These are phyloP conservation scores for Montifringilla adamsi DNA, from an alignment of 2,113 vertebrate genomes.

Conservation along the genomic window DNA sequence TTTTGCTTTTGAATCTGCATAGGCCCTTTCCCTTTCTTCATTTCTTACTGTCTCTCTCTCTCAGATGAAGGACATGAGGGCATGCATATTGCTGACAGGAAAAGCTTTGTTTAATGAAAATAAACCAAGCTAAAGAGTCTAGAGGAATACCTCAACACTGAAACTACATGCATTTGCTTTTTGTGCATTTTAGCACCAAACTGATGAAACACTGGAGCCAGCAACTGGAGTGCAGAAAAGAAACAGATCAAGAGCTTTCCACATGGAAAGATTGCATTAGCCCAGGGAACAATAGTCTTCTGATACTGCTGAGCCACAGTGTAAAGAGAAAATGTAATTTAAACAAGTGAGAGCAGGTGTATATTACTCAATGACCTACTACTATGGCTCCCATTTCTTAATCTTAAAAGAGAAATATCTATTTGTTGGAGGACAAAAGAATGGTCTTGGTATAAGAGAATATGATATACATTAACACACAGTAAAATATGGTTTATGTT, in stretches of 20 bases:
- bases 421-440: background rate
- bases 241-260: conserved; percentile 55
- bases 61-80: conserved; percentile 2
- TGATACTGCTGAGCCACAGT: conserved; percentile 59
- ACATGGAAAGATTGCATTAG: conserved; percentile 67
- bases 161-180: conserved; percentile 42
- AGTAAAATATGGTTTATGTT: background rate
- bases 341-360: conserved; percentile 35
- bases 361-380: conserved; percentile 36
- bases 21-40: background rate
- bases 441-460: background rate
- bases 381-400: background rate
- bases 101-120: conserved; percentile 37
- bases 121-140: conserved; percentile 32
- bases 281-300: conserved; percentile 41
- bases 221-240: conserved; percentile 62
- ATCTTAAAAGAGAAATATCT: background rate
- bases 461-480: background rate
- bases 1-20: background rate
- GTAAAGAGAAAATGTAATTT: conserved; percentile 66
- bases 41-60: background rate
- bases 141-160: background rate
- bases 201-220: conserved; percentile 57
- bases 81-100: background rate
- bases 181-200: conserved; percentile 59